Evolutionary conservation across 2,797 vertebrate species (phyloP).

Genomic region (Danio tinwini): DNA sequence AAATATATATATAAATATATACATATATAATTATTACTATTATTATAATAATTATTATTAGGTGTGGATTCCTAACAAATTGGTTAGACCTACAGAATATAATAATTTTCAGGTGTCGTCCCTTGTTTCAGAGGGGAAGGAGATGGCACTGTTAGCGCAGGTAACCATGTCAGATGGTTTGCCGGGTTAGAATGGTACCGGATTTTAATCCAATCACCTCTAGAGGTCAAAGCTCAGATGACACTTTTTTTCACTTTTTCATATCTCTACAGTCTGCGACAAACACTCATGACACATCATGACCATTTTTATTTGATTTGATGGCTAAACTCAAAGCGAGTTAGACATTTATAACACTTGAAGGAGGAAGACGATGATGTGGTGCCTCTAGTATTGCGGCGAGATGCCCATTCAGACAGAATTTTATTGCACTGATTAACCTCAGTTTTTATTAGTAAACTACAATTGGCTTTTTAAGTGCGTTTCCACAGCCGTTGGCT

Average conservation of each 20-base stretch:
- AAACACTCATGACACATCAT: constrained; percentile 52
- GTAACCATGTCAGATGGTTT: constrained; percentile 76
- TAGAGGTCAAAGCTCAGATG: constrained; percentile 49
- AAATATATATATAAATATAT: constrained; percentile 90
- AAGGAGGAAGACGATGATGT: constrained; percentile 54
- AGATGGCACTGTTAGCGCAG: constrained; percentile 84
- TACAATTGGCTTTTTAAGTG: constrained; percentile 60
- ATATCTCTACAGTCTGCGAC: constrained; percentile 35
- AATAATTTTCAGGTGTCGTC: constrained; percentile 87
- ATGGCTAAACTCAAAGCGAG: constrained; percentile 63
- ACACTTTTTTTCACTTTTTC: constrained; percentile 25
- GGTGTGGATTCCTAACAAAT: constrained; percentile 95
- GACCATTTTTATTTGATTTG: constrained; percentile 50
- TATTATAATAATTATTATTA: constrained; percentile 90
- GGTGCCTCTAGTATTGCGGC: constrained; percentile 56
- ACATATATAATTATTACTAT: constrained; percentile 85
- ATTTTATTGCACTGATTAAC: constrained; percentile 74
- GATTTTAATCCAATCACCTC: constrained; percentile 56
- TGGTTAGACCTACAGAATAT: constrained; percentile 84
- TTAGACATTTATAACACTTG: constrained; percentile 68
- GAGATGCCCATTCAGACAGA: constrained; percentile 51
- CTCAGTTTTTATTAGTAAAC: constrained; percentile 49
- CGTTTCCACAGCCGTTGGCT: constrained; percentile 44
- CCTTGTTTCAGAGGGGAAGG: constrained; percentile 94
- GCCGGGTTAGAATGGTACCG: constrained; percentile 70